phyloP scores from a whole-genome alignment of 2,113 vertebrate genomes.

The Bubo blakistoni region DNA sequence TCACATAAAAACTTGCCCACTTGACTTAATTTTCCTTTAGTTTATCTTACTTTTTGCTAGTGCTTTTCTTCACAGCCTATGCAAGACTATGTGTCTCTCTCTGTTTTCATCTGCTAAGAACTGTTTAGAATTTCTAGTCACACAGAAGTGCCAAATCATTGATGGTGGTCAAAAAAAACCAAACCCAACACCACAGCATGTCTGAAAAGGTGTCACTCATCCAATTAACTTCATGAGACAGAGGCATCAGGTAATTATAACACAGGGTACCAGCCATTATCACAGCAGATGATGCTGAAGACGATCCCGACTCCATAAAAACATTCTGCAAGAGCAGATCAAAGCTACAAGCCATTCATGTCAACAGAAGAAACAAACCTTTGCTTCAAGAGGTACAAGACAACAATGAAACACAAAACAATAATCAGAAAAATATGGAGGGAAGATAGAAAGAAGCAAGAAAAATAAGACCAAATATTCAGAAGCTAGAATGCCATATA shows the following conservation, averaged over 20 bases:
- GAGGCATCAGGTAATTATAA: neutral
- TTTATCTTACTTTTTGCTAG: neutral
- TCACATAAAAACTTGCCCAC: neutral
- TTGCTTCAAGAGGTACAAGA: neutral
- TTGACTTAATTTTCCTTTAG: neutral
- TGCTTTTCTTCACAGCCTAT: neutral
- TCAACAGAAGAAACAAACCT: neutral
- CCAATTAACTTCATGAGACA: neutral
- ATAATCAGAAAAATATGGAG: neutral
- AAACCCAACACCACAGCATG: neutral
- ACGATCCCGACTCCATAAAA: neutral
- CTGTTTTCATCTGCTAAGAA: neutral
- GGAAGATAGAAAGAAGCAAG: neutral
- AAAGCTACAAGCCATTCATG: neutral
- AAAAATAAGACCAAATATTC: neutral
- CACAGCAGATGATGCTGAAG: neutral
- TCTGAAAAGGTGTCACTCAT: neutral
- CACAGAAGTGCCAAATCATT: neutral
- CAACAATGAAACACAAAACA: neutral
- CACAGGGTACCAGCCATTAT: neutral
- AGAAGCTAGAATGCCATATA: neutral
- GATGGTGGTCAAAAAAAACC: neutral
- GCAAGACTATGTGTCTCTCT: neutral
- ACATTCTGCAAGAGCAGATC: neutral
- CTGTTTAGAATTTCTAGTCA: neutral